Percentiles rank a stretch among this genome's conserved stretches.
Conservation (phyloP, 2,797 vertebrate species). For the Lagothrix lagotricha region DNA sequence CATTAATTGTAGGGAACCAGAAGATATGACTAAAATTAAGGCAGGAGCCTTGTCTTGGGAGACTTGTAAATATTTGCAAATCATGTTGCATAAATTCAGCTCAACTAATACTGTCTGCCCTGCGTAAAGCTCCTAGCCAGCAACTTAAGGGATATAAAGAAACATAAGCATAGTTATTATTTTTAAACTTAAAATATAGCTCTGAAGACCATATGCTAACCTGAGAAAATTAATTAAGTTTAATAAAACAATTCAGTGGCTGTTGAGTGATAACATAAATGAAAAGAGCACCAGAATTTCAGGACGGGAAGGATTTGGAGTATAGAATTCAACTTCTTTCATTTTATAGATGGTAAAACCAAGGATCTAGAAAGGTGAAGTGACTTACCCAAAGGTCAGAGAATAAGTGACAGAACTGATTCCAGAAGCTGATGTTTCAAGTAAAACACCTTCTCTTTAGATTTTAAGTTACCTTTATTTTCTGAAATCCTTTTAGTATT, state of each 20-base stretch:
- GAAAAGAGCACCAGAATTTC: slow-evolving; percentile 33
- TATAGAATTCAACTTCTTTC: neutral
- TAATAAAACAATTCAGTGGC: slow-evolving; percentile 48
- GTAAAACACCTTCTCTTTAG: neutral
- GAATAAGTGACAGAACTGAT: neutral
- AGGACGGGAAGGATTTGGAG: neutral
- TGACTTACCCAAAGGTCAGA: slow-evolving; percentile 17
- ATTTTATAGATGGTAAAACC: slow-evolving; percentile 38
- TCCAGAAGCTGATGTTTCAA: neutral
- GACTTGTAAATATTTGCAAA: slow-evolving; percentile 70
- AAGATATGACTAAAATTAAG: slow-evolving; percentile 68
- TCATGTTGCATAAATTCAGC: slow-evolving; percentile 49
- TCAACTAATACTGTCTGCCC: slow-evolving; percentile 29
- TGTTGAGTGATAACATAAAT: slow-evolving; percentile 34
- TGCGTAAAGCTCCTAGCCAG: slow-evolving; percentile 37
- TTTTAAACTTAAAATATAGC: slow-evolving; percentile 39
- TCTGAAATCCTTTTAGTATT: slow-evolving; percentile 29
- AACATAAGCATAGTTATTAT: slow-evolving; percentile 8
- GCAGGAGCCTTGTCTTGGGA: slow-evolving; percentile 49
- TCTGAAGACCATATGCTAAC: slow-evolving; percentile 23
- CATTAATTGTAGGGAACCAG: slow-evolving; percentile 68
- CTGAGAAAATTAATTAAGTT: slow-evolving; percentile 35
- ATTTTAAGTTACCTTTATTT: slow-evolving; percentile 43
- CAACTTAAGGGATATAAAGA: slow-evolving; percentile 39
- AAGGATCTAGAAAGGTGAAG: neutral